phyloP scores from a whole-genome alignment of 2,888 invertebrate species.

The Bursaphelenchus okinawaensis region DNA sequence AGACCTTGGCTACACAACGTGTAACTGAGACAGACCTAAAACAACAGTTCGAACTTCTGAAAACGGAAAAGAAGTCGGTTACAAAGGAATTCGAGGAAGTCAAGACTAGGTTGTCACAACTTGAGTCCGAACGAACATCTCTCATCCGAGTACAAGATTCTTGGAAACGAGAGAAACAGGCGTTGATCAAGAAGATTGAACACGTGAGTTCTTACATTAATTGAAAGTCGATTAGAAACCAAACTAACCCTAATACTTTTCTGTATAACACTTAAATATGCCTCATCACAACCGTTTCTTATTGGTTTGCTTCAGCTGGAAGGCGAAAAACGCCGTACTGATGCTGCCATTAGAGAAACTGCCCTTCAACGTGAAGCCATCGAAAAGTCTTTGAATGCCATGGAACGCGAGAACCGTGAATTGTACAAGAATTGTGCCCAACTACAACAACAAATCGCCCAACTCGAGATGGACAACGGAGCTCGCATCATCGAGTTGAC shows the following conservation, averaged over 20 bases:
- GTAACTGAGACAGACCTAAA: conserved; percentile 48
- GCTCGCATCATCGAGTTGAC: conserved; percentile 54
- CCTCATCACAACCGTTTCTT: too few species aligned
- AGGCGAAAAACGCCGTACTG: conserved; percentile 52
- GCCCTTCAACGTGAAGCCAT: conserved; percentile 56
- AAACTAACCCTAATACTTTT: too few species aligned
- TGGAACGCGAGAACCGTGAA: conserved; percentile 56
- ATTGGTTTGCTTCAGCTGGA: conserved; percentile 50
- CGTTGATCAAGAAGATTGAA: conserved; percentile 54
- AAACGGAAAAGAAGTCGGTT: conserved; percentile 48
- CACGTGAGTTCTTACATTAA: conserved; percentile 37
- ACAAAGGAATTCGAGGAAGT: conserved; percentile 50
- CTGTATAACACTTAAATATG: too few species aligned
- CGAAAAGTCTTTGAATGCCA: conserved; percentile 56
- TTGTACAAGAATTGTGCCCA: conserved; percentile 57
- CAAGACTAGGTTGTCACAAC: conserved; percentile 40
- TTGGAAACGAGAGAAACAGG: conserved; percentile 52
- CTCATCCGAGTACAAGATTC: conserved; percentile 40
- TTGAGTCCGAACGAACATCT: conserved; percentile 44
- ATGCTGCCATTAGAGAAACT: conserved; percentile 54
- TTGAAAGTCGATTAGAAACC: too few species aligned
- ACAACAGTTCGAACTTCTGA: conserved; percentile 47
- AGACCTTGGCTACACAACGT: conserved; percentile 43
- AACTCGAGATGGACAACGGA: conserved; percentile 57
- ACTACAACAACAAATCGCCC: conserved; percentile 56